Evolutionary conservation across 2,888 invertebrate species (phyloP).

Genomic region (Tipula lateralis): DNA sequence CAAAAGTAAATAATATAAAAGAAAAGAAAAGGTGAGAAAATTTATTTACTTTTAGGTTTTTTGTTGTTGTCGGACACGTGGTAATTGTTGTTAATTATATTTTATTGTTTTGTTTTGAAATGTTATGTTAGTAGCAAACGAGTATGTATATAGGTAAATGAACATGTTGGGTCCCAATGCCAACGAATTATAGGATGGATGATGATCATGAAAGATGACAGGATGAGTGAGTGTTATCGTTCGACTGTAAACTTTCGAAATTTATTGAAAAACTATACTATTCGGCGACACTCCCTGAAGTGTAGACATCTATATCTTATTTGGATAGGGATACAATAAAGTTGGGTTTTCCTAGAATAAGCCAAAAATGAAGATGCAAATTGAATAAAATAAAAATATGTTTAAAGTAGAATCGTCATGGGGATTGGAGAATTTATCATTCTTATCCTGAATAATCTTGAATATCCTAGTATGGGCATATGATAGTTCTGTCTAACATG

Average conservation of each 20-base stretch:
- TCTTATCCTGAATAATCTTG: too few relatives aligned
- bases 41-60: background rate
- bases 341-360: background rate
- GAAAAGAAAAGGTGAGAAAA: background rate
- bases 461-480: too few relatives aligned
- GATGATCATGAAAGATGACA: too few relatives aligned
- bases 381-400: too few relatives aligned
- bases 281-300: background rate
- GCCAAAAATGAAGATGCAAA: too few relatives aligned
- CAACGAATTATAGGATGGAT: background rate
- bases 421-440: too few relatives aligned
- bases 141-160: background rate
- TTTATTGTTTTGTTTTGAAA: background rate
- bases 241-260: too few relatives aligned
- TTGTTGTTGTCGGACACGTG: background rate
- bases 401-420: too few relatives aligned
- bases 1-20: slow-evolving; percentile 3
- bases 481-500: too few relatives aligned
- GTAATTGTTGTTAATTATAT: background rate
- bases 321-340: background rate
- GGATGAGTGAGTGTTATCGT: too few relatives aligned
- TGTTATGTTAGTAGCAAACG: background rate
- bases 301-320: background rate
- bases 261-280: background rate
- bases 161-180: background rate